Conservation (phyloP, 2,888 invertebrate genomes). For the Amiota communis region DNA sequence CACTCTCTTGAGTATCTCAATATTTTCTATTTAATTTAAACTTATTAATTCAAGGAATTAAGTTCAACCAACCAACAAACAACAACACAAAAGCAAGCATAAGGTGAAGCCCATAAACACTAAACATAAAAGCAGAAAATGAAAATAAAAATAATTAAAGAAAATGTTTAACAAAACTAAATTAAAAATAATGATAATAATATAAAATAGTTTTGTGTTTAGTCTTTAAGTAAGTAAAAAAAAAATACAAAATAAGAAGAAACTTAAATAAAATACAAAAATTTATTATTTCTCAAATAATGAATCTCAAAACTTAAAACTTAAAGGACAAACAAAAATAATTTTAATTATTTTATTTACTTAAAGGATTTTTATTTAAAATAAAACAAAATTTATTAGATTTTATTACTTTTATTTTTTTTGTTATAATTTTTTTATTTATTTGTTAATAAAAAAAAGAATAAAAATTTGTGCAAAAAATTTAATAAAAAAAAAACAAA, state of each 20-base stretch:
- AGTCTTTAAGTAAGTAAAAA: slow-evolving; percentile 21
- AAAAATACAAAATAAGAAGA: slow-evolving; percentile 22
- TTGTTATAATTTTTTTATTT: too few species aligned
- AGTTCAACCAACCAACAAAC: slow-evolving; percentile 1
- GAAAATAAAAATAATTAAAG: background rate
- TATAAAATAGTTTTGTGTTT: background rate
- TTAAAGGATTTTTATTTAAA: background rate
- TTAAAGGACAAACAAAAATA: slow-evolving; percentile 32
- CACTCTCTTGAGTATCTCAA: too few species aligned
- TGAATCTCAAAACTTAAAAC: slow-evolving; percentile 7
- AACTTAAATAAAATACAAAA: slow-evolving; percentile 24
- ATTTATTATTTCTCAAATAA: slow-evolving; percentile 16
- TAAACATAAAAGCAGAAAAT: slow-evolving; percentile 19
- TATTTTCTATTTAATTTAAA: background rate
- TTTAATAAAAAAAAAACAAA: slow-evolving; percentile 57
- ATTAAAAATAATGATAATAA: too few species aligned
- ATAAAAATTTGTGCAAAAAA: slow-evolving; percentile 45
- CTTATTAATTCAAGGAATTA: slow-evolving; percentile 42
- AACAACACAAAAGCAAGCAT: too few species aligned
- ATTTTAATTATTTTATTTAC: slow-evolving; percentile 39
- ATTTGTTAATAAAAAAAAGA: slow-evolving; percentile 8
- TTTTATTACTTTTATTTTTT: slow-evolving; percentile 4
- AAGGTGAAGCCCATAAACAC: too few species aligned
- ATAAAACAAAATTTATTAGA: background rate
- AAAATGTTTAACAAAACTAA: background rate